Evolutionary conservation across 2,888 invertebrate genomes (phyloP), one percentile per base, ranked within the genome.

Genomic region (Cheilosia variabilis): DNA sequence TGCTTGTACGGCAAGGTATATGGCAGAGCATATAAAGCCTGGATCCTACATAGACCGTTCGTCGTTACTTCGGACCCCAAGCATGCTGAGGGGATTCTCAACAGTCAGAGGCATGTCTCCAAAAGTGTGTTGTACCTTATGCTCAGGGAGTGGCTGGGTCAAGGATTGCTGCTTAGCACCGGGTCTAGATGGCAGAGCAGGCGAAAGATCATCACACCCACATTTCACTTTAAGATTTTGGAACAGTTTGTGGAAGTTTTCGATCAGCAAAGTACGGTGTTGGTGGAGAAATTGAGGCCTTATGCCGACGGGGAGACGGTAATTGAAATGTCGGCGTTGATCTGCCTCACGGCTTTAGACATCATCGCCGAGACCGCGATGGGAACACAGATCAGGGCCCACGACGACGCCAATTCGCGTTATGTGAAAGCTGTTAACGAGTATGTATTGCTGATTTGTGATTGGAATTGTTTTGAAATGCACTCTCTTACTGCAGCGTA

Each of bases 221-320:
- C 96, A 0, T 97, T 96, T 91, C 96, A 97, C 91, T 96, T 96
- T 90, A 95, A 95, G 89, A 96, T 96, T 79, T 91, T 96, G 68
- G 95, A 96, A 89, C 94, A 95, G 88, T 96, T 96, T 90, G 90
- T 96, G 6, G 94, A 94, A 7, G 94, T 95, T 0, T 96, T 96
- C 89, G 94, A 96, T 88, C 94, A 94, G 73, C 95, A 95, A 84
- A 93, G 94, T 22, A 91, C 92, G 50, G 92, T 94, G 22, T 92
- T 96, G 73, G 90, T 94, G 0, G 90, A 93, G 1, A 94, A 94
- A 88, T 90, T 96, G 24, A 89, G 89, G 34, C 65, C 86, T 0
- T 34, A 88, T 13, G 90, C 91, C 0, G 88, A 91, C 27, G 92
- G 87, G 3, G 1, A 91, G 10, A 88, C 87, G 9, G 87, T 91